phyloP scores from a whole-genome alignment of 1,140 invertebrate species.

The Cherax destructor region DNA sequence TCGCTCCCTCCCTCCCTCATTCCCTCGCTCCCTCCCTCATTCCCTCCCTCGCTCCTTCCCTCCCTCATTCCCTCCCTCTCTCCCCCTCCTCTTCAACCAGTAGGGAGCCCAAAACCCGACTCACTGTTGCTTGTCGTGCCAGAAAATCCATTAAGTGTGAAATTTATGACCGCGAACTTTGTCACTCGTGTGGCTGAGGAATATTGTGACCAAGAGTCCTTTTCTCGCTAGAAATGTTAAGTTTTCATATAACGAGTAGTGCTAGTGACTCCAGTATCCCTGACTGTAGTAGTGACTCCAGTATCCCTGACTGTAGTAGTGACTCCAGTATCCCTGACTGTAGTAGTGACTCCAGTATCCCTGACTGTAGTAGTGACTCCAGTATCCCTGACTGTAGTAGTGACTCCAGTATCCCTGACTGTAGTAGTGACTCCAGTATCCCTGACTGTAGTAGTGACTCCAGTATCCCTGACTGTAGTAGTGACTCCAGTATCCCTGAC shows the following conservation, averaged over 20 bases:
- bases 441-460: too few relatives aligned
- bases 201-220: not conserved
- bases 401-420: too few relatives aligned
- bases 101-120: not conserved
- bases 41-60: not conserved
- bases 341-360: too few relatives aligned
- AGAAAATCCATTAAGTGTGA: not conserved
- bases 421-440: too few relatives aligned
- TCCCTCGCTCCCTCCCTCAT: not conserved
- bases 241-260: not conserved
- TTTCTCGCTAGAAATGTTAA: not conserved
- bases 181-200: not conserved
- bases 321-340: too few relatives aligned
- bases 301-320: too few relatives aligned
- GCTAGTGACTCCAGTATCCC: not conserved
- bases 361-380: too few relatives aligned
- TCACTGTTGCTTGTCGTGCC: too few relatives aligned
- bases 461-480: too few relatives aligned
- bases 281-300: too few relatives aligned
- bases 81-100: not conserved
- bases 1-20: not conserved
- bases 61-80: not conserved
- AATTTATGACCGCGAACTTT: not conserved
- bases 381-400: too few relatives aligned
- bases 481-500: too few relatives aligned